phyloP scores from a whole-genome alignment of 2,113 vertebrate genomes.

The Cyanoramphus novaezelandiae region DNA sequence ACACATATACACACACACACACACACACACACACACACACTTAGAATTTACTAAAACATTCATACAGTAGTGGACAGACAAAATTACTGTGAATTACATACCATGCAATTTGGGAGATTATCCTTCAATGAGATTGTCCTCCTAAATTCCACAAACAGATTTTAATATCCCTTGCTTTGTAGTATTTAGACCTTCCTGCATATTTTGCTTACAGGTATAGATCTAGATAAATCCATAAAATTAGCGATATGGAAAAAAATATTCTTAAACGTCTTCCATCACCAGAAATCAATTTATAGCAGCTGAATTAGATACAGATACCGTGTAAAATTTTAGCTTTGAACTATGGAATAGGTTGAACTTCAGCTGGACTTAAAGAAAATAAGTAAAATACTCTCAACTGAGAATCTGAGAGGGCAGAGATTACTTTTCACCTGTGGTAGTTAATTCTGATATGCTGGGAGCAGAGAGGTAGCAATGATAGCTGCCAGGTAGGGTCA shows the following conservation, averaged over 20 bases:
- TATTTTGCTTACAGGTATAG: not conserved
- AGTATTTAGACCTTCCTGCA: not conserved
- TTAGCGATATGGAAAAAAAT: not conserved
- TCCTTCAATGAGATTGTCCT: not conserved
- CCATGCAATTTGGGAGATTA: not conserved
- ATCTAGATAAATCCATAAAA: not conserved
- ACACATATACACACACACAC: not conserved
- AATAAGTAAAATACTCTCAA: not conserved
- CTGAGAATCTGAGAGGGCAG: not conserved
- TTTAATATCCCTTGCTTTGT: not conserved
- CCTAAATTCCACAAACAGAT: not conserved
- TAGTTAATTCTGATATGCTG: not conserved
- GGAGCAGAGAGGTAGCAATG: not conserved
- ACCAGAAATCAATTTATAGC: not conserved
- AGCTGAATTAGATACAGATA: not conserved
- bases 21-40: not conserved
- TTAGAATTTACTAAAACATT: not conserved
- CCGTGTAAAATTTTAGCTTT: not conserved
- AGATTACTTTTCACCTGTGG: not conserved
- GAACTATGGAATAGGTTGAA: not conserved
- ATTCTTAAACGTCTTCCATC: not conserved
- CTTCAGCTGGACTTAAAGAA: not conserved
- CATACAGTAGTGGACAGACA: not conserved
- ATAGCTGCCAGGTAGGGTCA: not conserved
- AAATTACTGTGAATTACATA: not conserved